Percentiles rank a stretch among this genome's conserved stretches.
phyloP scores from a whole-genome alignment of 2,888 invertebrate species.

The Drosophila leonis region DNA sequence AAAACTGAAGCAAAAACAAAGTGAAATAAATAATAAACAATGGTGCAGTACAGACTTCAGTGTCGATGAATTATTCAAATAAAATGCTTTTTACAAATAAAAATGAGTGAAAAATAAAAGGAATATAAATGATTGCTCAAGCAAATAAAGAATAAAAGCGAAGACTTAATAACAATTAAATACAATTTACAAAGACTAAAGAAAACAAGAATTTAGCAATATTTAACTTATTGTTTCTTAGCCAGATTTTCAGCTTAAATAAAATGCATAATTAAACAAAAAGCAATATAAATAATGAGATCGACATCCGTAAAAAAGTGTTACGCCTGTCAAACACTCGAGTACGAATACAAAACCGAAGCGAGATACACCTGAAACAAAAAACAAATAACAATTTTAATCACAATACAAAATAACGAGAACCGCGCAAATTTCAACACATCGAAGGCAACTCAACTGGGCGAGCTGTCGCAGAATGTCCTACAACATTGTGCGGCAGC shows the following conservation, averaged over 20 bases:
- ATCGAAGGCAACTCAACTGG: conserved; percentile 8
- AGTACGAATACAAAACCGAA: conserved; percentile 3
- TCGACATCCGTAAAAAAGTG: conserved; percentile 41
- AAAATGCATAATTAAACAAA: conserved; percentile 23
- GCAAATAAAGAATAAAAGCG: conserved; percentile 5
- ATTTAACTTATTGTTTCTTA: conserved; percentile 36
- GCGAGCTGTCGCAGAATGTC: conserved; percentile 59
- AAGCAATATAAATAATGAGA: conserved; percentile 54
- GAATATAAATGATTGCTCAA: conserved; percentile 1
- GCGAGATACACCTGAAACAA: conserved; percentile 4
- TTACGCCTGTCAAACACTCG: conserved; percentile 32
- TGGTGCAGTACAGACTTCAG: background rate
- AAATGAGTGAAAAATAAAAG: background rate
- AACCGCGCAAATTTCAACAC: background rate
- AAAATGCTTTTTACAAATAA: background rate
- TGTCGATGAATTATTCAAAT: conserved; percentile 1
- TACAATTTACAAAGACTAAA: conserved; percentile 18
- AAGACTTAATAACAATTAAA: conserved; percentile 29
- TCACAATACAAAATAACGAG: background rate
- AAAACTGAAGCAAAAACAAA: background rate
- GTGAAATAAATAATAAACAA: background rate
- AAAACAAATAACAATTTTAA: background rate
- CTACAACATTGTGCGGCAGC: conserved; percentile 59
- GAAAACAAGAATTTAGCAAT: conserved; percentile 20
- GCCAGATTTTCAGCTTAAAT: conserved; percentile 9